A percentile compares a stretch with the other conserved stretches of the same genome.
Conservation (phyloP, 2,113 vertebrate species). For the Sardina pilchardus region DNA sequence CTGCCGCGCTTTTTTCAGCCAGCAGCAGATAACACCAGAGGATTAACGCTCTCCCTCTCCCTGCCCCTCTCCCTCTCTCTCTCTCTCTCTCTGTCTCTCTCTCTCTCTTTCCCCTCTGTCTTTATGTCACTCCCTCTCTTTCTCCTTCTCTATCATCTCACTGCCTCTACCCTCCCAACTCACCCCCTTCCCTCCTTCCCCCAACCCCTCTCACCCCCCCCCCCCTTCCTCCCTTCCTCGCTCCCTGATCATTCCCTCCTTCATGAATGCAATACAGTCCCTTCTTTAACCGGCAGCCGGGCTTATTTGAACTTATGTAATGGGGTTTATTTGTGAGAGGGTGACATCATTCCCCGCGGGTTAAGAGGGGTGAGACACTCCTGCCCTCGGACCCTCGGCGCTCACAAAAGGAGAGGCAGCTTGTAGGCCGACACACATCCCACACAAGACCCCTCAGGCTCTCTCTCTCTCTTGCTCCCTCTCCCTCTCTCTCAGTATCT, state of each 20-base stretch:
- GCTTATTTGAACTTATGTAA: conserved; percentile 76
- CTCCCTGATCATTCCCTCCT: conserved; percentile 50
- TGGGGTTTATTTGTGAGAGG: conserved; percentile 78
- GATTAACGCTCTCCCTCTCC: conserved; percentile 42
- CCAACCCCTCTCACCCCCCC: not conserved
- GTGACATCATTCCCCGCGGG: conserved; percentile 73
- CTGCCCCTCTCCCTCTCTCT: not conserved
- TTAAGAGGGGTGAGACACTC: conserved; percentile 76
- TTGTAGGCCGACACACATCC: conserved; percentile 37
- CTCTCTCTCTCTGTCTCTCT: not conserved
- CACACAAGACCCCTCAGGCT: conserved; percentile 27
- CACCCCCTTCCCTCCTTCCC: not conserved
- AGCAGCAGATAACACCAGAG: conserved; percentile 52
- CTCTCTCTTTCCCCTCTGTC: conserved; percentile 9
- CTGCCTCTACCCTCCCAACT: conserved; percentile 23
- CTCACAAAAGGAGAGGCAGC: conserved; percentile 63
- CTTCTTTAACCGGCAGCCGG: conserved; percentile 51
- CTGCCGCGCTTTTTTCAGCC: conserved; percentile 38
- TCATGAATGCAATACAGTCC: conserved; percentile 43
- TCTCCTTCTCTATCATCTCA: conserved; percentile 22
- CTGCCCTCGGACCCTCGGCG: conserved; percentile 54
- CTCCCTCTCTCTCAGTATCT: not conserved
- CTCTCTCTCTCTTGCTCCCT: not conserved
- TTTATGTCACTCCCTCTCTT: conserved; percentile 40
- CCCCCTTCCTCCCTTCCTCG: conserved; percentile 31